These are phyloP conservation scores for Cotesia congregata DNA, from an alignment of 2,888 invertebrate species.

Conservation along the genomic window DNA sequence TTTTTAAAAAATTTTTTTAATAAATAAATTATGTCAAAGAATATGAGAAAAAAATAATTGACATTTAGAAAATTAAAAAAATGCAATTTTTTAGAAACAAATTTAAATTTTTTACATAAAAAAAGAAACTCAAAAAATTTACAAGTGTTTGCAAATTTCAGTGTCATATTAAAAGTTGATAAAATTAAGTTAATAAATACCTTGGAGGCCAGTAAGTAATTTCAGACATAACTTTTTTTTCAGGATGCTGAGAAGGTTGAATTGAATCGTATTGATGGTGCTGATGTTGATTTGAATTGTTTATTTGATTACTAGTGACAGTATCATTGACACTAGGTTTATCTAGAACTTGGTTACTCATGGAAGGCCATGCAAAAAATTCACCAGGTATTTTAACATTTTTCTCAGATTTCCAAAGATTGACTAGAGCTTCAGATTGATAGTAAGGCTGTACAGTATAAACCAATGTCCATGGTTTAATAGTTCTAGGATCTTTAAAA, in stretches of 20 bases:
- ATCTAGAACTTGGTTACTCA: background rate
- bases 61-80: too few species aligned
- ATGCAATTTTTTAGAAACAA: too few species aligned
- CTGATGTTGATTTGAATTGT: background rate
- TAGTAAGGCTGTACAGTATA: conserved; percentile 53
- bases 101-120: too few species aligned
- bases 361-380: background rate
- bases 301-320: background rate
- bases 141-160: background rate
- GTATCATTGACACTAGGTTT: background rate
- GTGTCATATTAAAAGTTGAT: background rate
- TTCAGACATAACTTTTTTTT: background rate
- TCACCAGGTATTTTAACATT: conserved; percentile 23
- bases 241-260: background rate
- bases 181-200: background rate
- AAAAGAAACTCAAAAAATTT: too few species aligned
- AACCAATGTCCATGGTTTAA: conserved; percentile 35
- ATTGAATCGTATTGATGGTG: background rate
- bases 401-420: conserved; percentile 47
- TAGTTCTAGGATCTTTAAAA: background rate
- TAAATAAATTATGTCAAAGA: too few species aligned
- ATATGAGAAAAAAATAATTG: too few species aligned
- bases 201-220: background rate
- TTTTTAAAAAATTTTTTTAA: too few species aligned
- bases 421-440: conserved; percentile 49